These are phyloP conservation scores for Nyctibius bracteatus DNA, from an alignment of 2,113 vertebrate genomes.

Conservation along the genomic window DNA sequence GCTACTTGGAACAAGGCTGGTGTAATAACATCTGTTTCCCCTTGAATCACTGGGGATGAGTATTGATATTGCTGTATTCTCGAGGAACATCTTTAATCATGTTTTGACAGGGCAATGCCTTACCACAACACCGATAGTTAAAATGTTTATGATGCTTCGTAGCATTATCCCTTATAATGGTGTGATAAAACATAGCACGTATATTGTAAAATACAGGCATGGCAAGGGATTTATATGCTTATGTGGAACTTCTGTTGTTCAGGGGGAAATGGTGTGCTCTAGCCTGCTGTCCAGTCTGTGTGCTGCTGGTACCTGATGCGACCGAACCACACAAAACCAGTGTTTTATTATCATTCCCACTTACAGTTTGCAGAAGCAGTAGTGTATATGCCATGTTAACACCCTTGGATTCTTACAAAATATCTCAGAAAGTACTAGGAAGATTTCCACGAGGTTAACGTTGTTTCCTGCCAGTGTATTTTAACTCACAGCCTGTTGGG, in stretches of 20 bases:
- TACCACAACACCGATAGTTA: neutral
- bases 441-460: neutral
- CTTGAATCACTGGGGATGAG: neutral
- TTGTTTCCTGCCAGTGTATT: neutral
- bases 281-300: neutral
- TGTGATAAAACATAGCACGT: neutral
- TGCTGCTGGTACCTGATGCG: neutral
- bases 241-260: neutral
- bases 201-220: neutral
- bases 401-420: neutral
- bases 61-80: slow-evolving; percentile 37
- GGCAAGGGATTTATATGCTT: neutral
- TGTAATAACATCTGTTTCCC: slow-evolving; percentile 55
- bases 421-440: neutral
- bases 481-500: neutral
- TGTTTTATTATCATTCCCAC: neutral
- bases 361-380: neutral
- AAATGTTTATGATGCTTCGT: slow-evolving; percentile 1
- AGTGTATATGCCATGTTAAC: neutral
- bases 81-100: neutral
- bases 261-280: neutral
- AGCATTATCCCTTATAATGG: neutral
- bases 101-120: slow-evolving; percentile 32
- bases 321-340: neutral
- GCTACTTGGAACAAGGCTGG: neutral